phyloP scores from a whole-genome alignment of 2,113 vertebrate genomes.

The Ictalurus furcatus region DNA sequence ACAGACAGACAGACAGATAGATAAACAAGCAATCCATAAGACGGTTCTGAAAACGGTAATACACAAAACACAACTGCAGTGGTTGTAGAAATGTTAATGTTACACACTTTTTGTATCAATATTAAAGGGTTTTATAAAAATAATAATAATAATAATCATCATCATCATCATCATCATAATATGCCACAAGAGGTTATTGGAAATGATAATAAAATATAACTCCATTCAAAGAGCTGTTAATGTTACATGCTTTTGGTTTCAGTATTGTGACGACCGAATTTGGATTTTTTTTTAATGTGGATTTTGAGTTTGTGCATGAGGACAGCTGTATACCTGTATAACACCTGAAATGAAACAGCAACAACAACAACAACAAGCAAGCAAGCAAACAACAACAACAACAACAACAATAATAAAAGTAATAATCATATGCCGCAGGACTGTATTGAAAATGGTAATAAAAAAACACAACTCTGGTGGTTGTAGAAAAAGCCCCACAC shows the following conservation, averaged over 20 bases:
- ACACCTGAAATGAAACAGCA: not conserved
- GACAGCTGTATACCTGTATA: not conserved
- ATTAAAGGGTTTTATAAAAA: not conserved
- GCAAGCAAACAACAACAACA: not conserved
- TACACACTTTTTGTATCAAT: not conserved
- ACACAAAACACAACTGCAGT: not conserved
- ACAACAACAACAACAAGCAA: not conserved
- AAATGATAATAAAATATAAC: not conserved
- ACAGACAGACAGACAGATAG: not conserved
- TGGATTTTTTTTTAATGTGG: not conserved
- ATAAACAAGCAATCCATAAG: not conserved
- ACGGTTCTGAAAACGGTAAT: not conserved
- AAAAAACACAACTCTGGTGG: not conserved
- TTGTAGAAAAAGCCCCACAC: not conserved
- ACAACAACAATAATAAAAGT: not conserved
- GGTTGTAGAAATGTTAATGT: not conserved
- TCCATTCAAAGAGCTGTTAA: not conserved
- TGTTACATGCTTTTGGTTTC: not conserved
- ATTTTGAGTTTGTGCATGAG: not conserved
- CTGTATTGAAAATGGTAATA: too few species aligned
- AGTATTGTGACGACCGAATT: not conserved
- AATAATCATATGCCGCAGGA: not conserved
- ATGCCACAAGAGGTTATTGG: too few species aligned
- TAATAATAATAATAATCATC: not conserved
- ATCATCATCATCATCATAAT: too few species aligned